phyloP scores from a whole-genome alignment of 2,888 invertebrate species.

The Chrysolina americana region DNA sequence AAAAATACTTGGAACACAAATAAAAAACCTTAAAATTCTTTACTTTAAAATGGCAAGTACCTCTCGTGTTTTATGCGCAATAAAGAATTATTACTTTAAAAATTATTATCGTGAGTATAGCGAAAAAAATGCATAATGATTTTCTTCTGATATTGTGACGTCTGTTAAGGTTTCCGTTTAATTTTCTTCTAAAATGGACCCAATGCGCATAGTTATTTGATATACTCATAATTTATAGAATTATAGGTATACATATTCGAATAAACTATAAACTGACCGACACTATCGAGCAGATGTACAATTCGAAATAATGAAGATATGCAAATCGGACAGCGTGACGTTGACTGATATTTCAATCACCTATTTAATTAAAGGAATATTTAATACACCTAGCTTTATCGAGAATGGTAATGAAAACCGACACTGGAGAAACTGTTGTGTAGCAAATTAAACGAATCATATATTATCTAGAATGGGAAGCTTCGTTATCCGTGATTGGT shows the following conservation, averaged over 20 bases:
- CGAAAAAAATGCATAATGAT: too few species aligned
- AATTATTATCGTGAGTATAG: too few species aligned
- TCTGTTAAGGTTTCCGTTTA: too few species aligned
- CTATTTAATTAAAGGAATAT: conserved; percentile 14
- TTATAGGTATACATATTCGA: neutral
- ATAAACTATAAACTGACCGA: neutral
- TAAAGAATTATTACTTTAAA: too few species aligned
- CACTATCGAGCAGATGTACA: neutral
- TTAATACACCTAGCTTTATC: conserved; percentile 1
- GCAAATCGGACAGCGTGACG: conserved; percentile 12
- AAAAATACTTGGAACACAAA: too few species aligned
- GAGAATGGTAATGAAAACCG: conserved; percentile 12
- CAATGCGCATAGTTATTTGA: neutral
- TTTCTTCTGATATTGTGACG: too few species aligned
- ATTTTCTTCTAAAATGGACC: neutral
- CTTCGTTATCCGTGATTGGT: conserved; percentile 2
- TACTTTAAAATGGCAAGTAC: too few species aligned
- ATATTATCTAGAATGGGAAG: neutral
- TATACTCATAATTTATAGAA: neutral
- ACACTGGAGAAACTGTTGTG: neutral
- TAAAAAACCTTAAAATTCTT: too few species aligned
- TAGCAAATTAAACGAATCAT: neutral
- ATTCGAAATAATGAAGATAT: conserved; percentile 18
- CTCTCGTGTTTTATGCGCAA: too few species aligned
- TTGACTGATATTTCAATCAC: conserved; percentile 23